phyloP scores from a whole-genome alignment of 1,140 invertebrate species.

The Musca vetustissima region DNA sequence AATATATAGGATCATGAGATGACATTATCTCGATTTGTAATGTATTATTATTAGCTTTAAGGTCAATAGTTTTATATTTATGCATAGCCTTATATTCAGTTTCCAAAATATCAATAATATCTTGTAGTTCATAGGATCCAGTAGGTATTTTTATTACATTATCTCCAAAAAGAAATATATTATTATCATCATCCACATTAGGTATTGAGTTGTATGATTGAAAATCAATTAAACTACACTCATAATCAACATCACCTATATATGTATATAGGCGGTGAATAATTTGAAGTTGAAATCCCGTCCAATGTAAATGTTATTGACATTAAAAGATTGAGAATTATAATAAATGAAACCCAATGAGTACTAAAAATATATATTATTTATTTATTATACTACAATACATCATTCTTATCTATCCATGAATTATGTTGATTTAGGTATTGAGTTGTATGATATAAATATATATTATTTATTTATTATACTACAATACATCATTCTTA shows the following conservation, averaged over 20 bases:
- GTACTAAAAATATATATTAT: too few species aligned
- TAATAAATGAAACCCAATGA: too few species aligned
- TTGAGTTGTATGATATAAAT: too few species aligned
- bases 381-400: too few species aligned
- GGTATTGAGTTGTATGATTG: slow-evolving; percentile 51
- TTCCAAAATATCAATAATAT: slow-evolving; percentile 32
- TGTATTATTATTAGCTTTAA: too few species aligned
- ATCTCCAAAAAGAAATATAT: slow-evolving; percentile 48
- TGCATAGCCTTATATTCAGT: background rate
- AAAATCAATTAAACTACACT: slow-evolving; percentile 43
- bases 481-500: background rate
- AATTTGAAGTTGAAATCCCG: slow-evolving; percentile 28
- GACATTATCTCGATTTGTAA: too few species aligned
- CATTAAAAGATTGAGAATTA: slow-evolving; percentile 25
- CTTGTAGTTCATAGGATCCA: slow-evolving; percentile 47
- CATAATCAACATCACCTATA: slow-evolving; percentile 34
- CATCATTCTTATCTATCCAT: too few species aligned
- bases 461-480: too few species aligned
- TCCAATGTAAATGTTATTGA: slow-evolving; percentile 37
- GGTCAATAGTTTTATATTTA: too few species aligned
- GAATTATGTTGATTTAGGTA: too few species aligned
- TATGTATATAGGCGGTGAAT: slow-evolving; percentile 38
- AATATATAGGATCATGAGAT: too few species aligned
- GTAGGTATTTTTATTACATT: slow-evolving; percentile 42
- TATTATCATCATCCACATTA: slow-evolving; percentile 44